Evolutionary conservation across 2,797 vertebrate genomes (phyloP), one percentile per base, ranked within the genome.

Genomic region (Euphonia xanthogaster): DNA sequence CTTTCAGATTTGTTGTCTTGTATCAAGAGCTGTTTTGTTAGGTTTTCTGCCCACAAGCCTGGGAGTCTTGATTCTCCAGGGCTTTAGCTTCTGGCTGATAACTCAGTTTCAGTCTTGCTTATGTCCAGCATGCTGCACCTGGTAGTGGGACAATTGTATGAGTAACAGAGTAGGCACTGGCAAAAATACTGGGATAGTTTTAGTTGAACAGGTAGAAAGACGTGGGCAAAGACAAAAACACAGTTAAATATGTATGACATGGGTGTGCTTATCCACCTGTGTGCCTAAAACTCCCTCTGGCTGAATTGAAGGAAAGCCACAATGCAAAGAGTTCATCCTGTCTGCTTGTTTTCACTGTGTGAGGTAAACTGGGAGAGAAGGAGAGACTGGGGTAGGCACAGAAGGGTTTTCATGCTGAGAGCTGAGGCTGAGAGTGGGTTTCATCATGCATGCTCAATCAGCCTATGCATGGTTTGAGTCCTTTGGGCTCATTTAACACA

Each of bases 401-500:
- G 68, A 21, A 65, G 33, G 8, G 20, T 42, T 85, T 83, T 86
- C 3, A 1, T 31, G 70, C 42, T 48, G 33, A 80, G 86, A 90
- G 17, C 13, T 42, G 78, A 55, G n/a, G 58, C 61, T 51, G 35
- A 21, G 54, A 31, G 63, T 27, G 23, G 40, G 33, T 89, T 91
- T 76, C 5, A 1, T 35, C 24, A 0, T 75, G 63, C 0, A 0
- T 70, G 51, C 65, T 51, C 39, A 12, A 6, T 88, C 72, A 67
- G 86, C 47, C 61, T 83, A 51, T 82, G 65, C 10, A 1, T 0
- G 0, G 76, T 57, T 66, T 78, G 63, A 81, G 60, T 96, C 76
- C 91, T 93, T 70, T 70, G 85, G 91, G 58, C 70, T 93, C 76
- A 25, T 93, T 94, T 93, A 88, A 67, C 76, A 55, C 72, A n/a